These are phyloP conservation scores for Atherinosoma microstoma DNA, from an alignment of 2,797 vertebrate species.

Conservation along the genomic window DNA sequence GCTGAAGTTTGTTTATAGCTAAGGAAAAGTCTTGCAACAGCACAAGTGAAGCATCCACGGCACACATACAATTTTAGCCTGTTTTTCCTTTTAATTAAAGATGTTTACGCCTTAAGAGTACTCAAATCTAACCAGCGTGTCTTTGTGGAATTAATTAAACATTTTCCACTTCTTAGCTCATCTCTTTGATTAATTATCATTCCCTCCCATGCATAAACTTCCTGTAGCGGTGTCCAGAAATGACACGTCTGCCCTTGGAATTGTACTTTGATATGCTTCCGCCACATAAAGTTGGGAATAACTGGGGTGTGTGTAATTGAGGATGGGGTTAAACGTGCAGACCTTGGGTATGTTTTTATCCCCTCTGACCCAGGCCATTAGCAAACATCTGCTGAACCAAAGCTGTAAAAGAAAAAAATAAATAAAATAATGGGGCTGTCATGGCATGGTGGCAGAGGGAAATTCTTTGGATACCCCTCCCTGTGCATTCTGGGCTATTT, in stretches of 20 bases:
- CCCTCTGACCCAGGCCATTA: slow-evolving; percentile 58
- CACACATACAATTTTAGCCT: slow-evolving; percentile 22
- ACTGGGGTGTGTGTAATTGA: slow-evolving; percentile 38
- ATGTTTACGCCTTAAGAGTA: slow-evolving; percentile 51
- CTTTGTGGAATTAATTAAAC: slow-evolving; percentile 56
- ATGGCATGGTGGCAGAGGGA: slow-evolving; percentile 41
- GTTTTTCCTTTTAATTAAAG: slow-evolving; percentile 56
- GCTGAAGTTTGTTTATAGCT: slow-evolving; percentile 64
- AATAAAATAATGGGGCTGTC: slow-evolving; percentile 30
- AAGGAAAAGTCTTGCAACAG: slow-evolving; percentile 52
- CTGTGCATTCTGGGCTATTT: slow-evolving; percentile 74
- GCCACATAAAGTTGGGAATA: slow-evolving; percentile 21
- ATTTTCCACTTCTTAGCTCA: slow-evolving; percentile 17
- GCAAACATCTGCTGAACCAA: slow-evolving; percentile 70
- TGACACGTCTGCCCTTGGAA: slow-evolving; percentile 24
- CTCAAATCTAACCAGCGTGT: slow-evolving; percentile 42
- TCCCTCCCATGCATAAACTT: slow-evolving; percentile 5
- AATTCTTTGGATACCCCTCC: slow-evolving; percentile 71
- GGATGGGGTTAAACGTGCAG: slow-evolving; percentile 56
- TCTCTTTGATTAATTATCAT: slow-evolving; percentile 40
- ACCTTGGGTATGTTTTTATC: slow-evolving; percentile 48
- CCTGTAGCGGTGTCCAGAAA: slow-evolving; percentile 14
- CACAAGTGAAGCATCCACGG: slow-evolving; percentile 28
- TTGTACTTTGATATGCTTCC: slow-evolving; percentile 40
- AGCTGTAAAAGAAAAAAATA: slow-evolving; percentile 34